Percentiles rank a stretch among this genome's conserved stretches.
phyloP scores from a whole-genome alignment of 2,113 vertebrate species.

The Coturnix japonica region DNA sequence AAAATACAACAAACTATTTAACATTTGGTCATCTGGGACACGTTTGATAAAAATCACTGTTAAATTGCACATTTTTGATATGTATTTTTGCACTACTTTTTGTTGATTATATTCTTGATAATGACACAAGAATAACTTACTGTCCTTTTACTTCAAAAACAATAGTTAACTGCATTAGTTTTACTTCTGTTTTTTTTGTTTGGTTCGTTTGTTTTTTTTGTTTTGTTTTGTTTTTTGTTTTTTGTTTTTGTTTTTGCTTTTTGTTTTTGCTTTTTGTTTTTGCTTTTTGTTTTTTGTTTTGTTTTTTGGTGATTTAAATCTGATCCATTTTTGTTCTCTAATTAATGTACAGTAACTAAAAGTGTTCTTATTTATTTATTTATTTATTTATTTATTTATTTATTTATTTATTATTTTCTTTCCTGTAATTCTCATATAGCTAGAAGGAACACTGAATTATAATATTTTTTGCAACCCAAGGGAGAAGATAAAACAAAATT shows the following conservation, averaged over 20 bases:
- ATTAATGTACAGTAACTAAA: conserved; percentile 29
- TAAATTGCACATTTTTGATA: background rate
- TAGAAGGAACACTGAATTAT: conserved; percentile 59
- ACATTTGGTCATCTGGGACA: background rate
- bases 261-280: background rate
- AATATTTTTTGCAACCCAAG: conserved; percentile 21
- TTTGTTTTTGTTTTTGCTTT: no score
- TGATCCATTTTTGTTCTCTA: background rate
- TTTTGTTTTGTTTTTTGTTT: no score
- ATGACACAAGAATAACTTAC: background rate
- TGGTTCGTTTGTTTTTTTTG: no score
- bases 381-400: no score
- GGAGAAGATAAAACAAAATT: conserved; percentile 55
- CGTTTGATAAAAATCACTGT: background rate
- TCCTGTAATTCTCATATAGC: conserved; percentile 33
- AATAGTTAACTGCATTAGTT: background rate
- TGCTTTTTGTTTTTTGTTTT: no score
- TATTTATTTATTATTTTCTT: background rate
- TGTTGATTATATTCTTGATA: background rate
- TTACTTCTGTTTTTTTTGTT: background rate
- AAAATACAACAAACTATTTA: background rate
- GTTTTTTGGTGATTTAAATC: background rate
- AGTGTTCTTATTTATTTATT: background rate
- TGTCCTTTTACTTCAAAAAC: background rate
- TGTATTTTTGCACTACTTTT: background rate